Base-by-base conservation (phyloP, 2,797 vertebrate species). In the Sebastes trivittatus region DNA sequence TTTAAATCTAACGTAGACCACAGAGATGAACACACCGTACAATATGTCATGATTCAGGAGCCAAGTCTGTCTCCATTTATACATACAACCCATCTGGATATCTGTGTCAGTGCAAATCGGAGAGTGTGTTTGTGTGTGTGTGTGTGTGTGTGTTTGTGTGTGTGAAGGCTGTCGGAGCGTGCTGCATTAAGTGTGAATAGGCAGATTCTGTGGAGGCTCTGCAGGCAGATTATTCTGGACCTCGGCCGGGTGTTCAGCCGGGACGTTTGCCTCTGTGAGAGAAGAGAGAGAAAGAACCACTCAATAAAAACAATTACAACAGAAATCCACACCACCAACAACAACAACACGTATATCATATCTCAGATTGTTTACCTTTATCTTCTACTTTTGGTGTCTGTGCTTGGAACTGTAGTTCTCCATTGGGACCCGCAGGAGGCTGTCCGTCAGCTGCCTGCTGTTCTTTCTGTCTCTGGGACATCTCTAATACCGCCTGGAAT, bases 381-480 rank as follows among this genome's bases (percentile, higher is more conserved):
- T 86, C 89, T 68, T 92, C 92, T 63, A 76, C 60, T 83, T 94
- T 93, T 5, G 85, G 87, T 16, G 84, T 22, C 25, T 91, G 89
- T 22, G 92, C 84, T 11, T 95, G 95, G 87, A 97, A 97, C 84
- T 94, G 95, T 6, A 97, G 94, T 65, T 96, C 95, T 32, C 94
- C 96, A 0, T 96, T 93, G 0, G 96, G 95, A 46, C 95, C 95
- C 0, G 89, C 72, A 1, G 94, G 95, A 1, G 93, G 95, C 52
- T 82, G 89, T 0, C 76, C 93, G 2, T 92, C 94, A 2, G 27
- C 83, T 23, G 86, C 91, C 90, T 93, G 94, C 76, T 96, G 95
- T 6, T 95, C 94, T 60, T 96, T 97, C 87, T 96, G 94, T 69
- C 96, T 96, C 88, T 98, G 97, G 11, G 97, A 97, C 97, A 98